Conservation (phyloP, 2,113 vertebrate species). For the Saguinus imperator region DNA sequence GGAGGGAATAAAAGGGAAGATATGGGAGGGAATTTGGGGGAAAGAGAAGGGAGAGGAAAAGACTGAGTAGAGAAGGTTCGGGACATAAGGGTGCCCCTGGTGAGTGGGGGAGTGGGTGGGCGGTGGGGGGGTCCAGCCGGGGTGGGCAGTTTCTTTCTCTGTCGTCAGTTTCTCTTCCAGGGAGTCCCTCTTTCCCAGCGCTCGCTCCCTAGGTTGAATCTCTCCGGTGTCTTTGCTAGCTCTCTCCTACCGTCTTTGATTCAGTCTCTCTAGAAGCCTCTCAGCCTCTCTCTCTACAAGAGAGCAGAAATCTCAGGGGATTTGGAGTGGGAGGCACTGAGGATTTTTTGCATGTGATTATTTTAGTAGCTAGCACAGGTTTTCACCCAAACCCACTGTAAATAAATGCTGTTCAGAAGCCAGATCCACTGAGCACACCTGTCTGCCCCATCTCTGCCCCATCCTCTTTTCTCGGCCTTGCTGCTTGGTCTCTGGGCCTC, state of each 20-base stretch:
- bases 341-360: background rate
- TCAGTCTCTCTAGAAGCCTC: background rate
- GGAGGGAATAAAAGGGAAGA: background rate
- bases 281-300: background rate
- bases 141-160: background rate
- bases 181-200: background rate
- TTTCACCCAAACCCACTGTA: background rate
- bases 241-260: background rate
- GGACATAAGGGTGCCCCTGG: accelerated
- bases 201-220: too few relatives aligned
- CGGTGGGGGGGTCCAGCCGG: accelerated
- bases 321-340: background rate
- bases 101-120: background rate
- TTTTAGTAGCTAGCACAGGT: background rate
- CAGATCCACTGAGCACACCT: accelerated
- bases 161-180: accelerated
- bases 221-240: background rate
- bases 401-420: background rate
- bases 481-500: background rate
- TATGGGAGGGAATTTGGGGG: background rate
- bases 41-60: background rate
- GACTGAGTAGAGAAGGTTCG: background rate
- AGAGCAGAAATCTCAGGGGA: background rate
- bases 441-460: background rate
- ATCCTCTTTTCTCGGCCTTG: background rate